Percentiles rank a stretch among this genome's conserved stretches.
Evolutionary conservation across 1,140 invertebrate genomes (phyloP).

Genomic region (Drosophila dunni): DNA sequence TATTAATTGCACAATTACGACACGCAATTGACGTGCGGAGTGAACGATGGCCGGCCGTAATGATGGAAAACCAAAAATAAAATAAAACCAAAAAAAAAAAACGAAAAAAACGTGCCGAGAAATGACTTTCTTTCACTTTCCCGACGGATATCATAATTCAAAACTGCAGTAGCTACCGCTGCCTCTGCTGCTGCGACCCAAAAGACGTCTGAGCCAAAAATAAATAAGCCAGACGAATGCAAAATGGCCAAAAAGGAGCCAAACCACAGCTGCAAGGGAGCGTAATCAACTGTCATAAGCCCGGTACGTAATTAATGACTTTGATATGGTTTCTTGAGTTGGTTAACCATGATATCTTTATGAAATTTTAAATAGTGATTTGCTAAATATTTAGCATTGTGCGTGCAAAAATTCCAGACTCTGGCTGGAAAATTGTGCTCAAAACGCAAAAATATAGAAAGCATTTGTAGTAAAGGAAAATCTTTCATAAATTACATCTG

Average conservation of each 20-base stretch:
- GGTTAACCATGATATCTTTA: no score
- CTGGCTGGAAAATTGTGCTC: no score
- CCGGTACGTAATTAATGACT: background rate
- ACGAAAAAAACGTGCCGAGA: constrained; percentile 38
- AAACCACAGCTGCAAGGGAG: background rate
- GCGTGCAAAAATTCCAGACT: no score
- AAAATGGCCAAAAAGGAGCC: constrained; percentile 27
- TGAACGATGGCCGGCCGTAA: constrained; percentile 65
- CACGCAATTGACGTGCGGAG: constrained; percentile 74
- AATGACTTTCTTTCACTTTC: constrained; percentile 81
- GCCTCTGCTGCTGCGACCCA: background rate
- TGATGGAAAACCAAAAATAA: constrained; percentile 55
- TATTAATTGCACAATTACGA: constrained; percentile 83
- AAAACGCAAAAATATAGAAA: no score
- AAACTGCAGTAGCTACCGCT: constrained; percentile 47
- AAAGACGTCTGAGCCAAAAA: constrained; percentile 38
- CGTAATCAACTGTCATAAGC: background rate
- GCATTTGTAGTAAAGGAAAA: no score
- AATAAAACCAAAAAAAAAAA: constrained; percentile 16
- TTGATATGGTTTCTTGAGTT: no score
- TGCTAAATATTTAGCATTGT: no score
- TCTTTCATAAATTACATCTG: no score
- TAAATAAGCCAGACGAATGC: constrained; percentile 50
- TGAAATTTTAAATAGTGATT: no score
- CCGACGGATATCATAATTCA: constrained; percentile 76